These are phyloP conservation scores for Theristicus caerulescens DNA, from an alignment of 2,113 vertebrate species.

Conservation along the genomic window DNA sequence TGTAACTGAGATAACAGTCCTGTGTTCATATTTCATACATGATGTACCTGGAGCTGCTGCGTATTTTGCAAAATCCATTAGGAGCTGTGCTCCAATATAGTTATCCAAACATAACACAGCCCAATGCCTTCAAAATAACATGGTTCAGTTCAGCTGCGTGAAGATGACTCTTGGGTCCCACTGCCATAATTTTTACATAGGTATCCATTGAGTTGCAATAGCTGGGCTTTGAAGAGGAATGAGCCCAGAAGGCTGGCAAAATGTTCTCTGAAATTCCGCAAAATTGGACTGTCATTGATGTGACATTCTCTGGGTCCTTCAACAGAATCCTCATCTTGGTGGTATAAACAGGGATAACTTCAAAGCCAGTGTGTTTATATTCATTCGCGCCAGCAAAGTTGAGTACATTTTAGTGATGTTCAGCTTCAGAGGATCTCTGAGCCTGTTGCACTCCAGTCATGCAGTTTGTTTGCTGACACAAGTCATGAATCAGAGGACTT, in stretches of 20 bases:
- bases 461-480: neutral
- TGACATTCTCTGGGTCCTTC: neutral
- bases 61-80: neutral
- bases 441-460: neutral
- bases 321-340: neutral
- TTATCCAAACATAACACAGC: neutral
- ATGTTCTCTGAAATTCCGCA: neutral
- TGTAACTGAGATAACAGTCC: neutral
- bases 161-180: neutral
- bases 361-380: neutral
- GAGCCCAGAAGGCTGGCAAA: neutral
- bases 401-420: neutral
- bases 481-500: neutral
- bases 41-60: neutral
- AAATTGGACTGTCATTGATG: accelerated
- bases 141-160: neutral
- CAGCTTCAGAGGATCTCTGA: neutral
- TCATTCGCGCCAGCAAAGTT: neutral
- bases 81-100: neutral
- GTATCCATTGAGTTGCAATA: accelerated
- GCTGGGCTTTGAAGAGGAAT: neutral
- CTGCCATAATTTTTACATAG: accelerated
- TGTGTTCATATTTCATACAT: neutral
- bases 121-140: neutral
- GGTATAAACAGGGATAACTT: neutral